Conservation (phyloP, 2,888 invertebrate species). For the Pantelozetes paolii region DNA sequence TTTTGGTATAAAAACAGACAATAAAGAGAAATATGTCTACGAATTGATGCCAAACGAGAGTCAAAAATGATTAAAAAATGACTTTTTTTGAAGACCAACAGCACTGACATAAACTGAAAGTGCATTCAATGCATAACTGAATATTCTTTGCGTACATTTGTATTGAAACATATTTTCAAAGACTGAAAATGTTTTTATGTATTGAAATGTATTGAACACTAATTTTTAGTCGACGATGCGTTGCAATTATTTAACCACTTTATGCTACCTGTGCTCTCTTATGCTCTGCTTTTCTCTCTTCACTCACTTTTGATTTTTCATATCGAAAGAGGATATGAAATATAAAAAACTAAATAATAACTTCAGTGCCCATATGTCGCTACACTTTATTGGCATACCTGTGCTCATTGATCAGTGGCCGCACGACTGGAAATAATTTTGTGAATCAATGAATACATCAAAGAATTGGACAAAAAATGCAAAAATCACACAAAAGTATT, state of each 20-base stretch:
- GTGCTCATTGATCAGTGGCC: conserved; percentile 12
- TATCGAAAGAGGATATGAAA: background rate
- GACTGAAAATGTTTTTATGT: background rate
- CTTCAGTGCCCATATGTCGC: conserved; percentile 4
- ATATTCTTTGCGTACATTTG: background rate
- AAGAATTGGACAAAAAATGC: background rate
- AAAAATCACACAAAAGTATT: background rate
- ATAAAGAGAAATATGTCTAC: background rate
- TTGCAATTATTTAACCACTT: conserved; percentile 36
- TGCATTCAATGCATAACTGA: no score
- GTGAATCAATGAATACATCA: background rate
- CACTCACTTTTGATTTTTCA: background rate
- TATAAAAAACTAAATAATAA: background rate
- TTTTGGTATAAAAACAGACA: conserved; percentile 10
- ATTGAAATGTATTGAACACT: conserved; percentile 23
- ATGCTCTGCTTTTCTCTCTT: background rate
- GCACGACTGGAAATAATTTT: background rate
- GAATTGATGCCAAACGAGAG: conserved; percentile 11
- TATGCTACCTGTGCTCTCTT: background rate
- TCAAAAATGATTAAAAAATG: background rate
- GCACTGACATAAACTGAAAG: background rate
- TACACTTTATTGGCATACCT: conserved; percentile 2
- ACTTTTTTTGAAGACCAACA: conserved; percentile 6
- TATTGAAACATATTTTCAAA: conserved; percentile 21
- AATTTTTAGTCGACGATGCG: conserved; percentile 22